Conservation (phyloP, 2,797 vertebrate genomes). For the Simalia tracyae region DNA sequence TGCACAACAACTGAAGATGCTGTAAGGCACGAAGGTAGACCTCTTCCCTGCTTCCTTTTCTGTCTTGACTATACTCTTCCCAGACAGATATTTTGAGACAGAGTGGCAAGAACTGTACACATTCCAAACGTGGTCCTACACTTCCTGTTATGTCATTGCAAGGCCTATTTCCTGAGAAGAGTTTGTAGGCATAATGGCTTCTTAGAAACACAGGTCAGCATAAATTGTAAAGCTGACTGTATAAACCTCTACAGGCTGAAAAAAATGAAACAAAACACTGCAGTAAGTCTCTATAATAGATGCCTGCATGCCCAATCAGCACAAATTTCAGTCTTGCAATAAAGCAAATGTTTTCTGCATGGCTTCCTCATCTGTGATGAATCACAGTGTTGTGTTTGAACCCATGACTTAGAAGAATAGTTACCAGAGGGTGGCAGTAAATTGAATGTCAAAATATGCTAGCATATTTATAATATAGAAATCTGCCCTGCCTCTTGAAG, state of each 20-base stretch:
- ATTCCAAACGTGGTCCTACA: background rate
- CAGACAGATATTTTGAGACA: background rate
- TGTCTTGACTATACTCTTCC: background rate
- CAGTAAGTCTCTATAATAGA: background rate
- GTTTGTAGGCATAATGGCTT: background rate
- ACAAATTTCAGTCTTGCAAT: constrained; percentile 1
- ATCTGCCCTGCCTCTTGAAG: background rate
- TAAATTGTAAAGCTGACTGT: background rate
- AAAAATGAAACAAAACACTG: background rate
- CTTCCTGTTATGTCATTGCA: background rate
- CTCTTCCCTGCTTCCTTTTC: background rate
- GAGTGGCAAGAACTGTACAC: background rate
- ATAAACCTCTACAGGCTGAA: background rate
- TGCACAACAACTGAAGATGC: background rate
- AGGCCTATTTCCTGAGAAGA: background rate
- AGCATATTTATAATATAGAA: background rate
- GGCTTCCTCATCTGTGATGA: background rate
- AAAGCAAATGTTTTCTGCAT: background rate
- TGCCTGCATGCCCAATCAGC: background rate
- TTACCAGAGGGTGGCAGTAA: background rate
- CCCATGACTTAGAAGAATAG: background rate
- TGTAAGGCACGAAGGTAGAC: background rate
- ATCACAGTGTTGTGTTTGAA: background rate
- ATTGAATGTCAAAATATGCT: background rate
- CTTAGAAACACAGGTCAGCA: background rate